A percentile compares a stretch with the other conserved stretches of the same genome.
These are phyloP conservation scores for Gastrophryne carolinensis DNA, from an alignment of 2,797 vertebrate genomes.

Conservation along the genomic window DNA sequence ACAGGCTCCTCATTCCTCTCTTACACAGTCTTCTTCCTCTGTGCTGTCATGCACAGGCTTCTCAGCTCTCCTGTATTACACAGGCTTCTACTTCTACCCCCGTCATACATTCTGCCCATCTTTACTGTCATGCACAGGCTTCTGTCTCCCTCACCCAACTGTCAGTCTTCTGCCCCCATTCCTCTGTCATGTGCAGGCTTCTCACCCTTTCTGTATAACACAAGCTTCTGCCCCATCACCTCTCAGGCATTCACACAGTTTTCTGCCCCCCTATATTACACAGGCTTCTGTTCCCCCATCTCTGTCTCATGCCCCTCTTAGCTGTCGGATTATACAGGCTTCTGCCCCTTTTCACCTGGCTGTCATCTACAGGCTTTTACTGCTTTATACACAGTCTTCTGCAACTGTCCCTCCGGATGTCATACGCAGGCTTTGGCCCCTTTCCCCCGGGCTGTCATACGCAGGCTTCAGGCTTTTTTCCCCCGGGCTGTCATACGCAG, in stretches of 20 bases:
- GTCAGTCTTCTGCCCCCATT: neutral
- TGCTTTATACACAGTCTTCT: no score
- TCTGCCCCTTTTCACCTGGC: no score
- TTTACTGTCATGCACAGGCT: neutral
- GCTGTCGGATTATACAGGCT: no score
- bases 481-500: no score
- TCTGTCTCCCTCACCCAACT: neutral
- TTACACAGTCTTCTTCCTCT: neutral
- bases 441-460: no score
- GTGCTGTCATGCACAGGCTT: neutral
- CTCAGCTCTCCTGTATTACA: neutral
- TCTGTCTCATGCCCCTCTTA: no score
- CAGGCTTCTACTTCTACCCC: neutral
- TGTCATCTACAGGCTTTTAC: no score
- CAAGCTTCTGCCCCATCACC: neutral
- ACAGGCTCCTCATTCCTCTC: neutral
- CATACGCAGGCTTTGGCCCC: no score
- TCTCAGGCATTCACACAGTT: neutral
- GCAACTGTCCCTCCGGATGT: no score
- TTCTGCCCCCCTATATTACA: neutral
- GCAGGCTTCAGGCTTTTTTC: no score
- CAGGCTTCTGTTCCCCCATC: no score
- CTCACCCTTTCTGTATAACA: neutral
- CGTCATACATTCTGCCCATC: neutral
- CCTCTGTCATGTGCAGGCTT: neutral